phyloP scores from a whole-genome alignment of 2,797 vertebrate species.

The Melanotaenia trifasciata region DNA sequence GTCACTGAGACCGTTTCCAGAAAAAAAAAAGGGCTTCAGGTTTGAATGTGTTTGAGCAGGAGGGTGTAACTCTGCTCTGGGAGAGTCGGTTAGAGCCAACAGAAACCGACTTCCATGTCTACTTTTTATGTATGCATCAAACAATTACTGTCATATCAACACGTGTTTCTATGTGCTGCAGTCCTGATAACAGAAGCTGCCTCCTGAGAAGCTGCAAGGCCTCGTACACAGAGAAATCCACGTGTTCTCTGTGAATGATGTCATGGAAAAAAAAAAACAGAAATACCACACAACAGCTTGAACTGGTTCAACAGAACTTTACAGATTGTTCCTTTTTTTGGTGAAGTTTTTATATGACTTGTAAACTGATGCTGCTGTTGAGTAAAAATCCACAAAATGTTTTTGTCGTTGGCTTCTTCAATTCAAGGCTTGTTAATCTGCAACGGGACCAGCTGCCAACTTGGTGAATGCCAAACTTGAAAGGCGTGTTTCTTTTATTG shows the following conservation, averaged over 20 bases:
- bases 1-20: background rate
- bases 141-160: background rate
- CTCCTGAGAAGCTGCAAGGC: background rate
- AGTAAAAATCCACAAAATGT: too few relatives aligned
- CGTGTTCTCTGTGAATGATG: background rate
- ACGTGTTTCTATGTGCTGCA: background rate
- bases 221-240: background rate
- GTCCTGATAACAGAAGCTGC: background rate
- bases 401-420: too few relatives aligned
- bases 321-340: too few relatives aligned
- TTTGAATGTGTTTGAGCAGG: constrained; percentile 1
- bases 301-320: constrained; percentile 22
- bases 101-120: background rate
- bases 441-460: too few relatives aligned
- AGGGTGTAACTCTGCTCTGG: constrained; percentile 11
- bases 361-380: background rate
- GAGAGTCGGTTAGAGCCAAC: too few relatives aligned
- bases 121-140: background rate
- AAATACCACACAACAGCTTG: background rate
- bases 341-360: background rate
- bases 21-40: background rate
- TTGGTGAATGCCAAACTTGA: background rate
- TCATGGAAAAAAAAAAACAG: constrained; percentile 4
- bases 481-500: background rate
- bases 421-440: too few relatives aligned